These are phyloP conservation scores for Germaria angustata DNA, from an alignment of 2,888 invertebrate genomes.

Conservation along the genomic window DNA sequence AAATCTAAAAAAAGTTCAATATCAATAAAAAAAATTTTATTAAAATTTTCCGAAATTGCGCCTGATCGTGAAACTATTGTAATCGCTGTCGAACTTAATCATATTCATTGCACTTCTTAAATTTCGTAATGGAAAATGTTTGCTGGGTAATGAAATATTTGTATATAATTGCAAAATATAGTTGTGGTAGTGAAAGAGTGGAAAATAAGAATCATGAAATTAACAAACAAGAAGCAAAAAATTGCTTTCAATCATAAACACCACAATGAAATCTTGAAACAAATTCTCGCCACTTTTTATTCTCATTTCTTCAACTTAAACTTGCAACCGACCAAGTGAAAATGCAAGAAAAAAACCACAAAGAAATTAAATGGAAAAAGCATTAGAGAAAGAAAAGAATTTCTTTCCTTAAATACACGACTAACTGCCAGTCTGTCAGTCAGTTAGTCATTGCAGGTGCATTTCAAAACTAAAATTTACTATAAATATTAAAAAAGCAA, in stretches of 20 bases:
- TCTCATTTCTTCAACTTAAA: slow-evolving; percentile 32
- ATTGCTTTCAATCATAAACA: slow-evolving; percentile 66
- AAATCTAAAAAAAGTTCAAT: no score
- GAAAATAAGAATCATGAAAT: slow-evolving; percentile 54
- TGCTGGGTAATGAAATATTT: not conserved
- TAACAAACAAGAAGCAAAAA: slow-evolving; percentile 34
- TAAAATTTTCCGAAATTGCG: no score
- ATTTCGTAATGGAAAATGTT: not conserved
- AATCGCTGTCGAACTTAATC: no score
- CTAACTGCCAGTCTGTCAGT: slow-evolving; percentile 33
- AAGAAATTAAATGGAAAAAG: slow-evolving; percentile 24
- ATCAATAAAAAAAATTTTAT: no score
- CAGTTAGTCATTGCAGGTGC: slow-evolving; percentile 48
- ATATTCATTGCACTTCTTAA: no score
- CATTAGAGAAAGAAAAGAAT: slow-evolving; percentile 10
- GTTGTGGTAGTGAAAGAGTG: slow-evolving; percentile 14
- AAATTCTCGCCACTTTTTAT: slow-evolving; percentile 41
- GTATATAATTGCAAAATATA: not conserved
- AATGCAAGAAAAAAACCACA: slow-evolving; percentile 5
- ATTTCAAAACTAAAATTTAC: slow-evolving; percentile 30
- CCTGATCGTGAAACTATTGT: no score
- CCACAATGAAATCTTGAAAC: slow-evolving; percentile 61
- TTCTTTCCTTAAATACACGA: slow-evolving; percentile 43
- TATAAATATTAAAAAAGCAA: slow-evolving; percentile 22
- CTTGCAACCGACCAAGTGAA: slow-evolving; percentile 14